A percentile compares a stretch with the other conserved stretches of the same genome.
phyloP scores from a whole-genome alignment of 2,113 vertebrate genomes.

The Balaenoptera acutorostrata region DNA sequence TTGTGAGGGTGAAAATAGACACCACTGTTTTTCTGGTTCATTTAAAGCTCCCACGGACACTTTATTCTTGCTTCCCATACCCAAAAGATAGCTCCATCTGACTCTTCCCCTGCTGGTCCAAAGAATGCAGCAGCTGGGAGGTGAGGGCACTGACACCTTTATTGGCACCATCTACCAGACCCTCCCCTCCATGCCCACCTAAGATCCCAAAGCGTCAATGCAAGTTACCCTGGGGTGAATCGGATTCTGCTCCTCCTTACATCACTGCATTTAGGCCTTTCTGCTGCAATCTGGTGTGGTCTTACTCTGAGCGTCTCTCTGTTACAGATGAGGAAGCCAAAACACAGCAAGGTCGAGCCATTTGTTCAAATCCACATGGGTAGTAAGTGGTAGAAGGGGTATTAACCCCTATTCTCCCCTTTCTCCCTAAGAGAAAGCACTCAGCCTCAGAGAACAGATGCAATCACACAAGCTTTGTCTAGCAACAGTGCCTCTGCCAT shows the following conservation, averaged over 20 bases:
- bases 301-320: background rate
- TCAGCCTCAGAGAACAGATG: background rate
- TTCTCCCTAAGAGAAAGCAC: background rate
- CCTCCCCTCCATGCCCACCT: background rate
- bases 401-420: background rate
- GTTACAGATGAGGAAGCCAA: background rate
- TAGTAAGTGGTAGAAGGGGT: background rate
- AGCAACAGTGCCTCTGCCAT: background rate
- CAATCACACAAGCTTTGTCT: background rate
- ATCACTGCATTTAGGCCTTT: background rate
- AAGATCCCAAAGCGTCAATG: rapidly evolving
- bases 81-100: background rate
- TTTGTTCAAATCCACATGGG: background rate
- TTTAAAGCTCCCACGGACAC: background rate
- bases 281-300: background rate
- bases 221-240: background rate
- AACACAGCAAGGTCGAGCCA: background rate
- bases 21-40: background rate
- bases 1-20: background rate
- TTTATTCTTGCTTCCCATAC: background rate
- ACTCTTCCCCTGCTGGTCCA: background rate
- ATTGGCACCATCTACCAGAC: background rate
- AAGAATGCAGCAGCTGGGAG: background rate
- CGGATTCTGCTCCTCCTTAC: background rate
- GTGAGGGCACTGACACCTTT: background rate